Evolutionary conservation across 2,113 vertebrate species (phyloP).

Genomic region (Misgurnus anguillicaudatus): DNA sequence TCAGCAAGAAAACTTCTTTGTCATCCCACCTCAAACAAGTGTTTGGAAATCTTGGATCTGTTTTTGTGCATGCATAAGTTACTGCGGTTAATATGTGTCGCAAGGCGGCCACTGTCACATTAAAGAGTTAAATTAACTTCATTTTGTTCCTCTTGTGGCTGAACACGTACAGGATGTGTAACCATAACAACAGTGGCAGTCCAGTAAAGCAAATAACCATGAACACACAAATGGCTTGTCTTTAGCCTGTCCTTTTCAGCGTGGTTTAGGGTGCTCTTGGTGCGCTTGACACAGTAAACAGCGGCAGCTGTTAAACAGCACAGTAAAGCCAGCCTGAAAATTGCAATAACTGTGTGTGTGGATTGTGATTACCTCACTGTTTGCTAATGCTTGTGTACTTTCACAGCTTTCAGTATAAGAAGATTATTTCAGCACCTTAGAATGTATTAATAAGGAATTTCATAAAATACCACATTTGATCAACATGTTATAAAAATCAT

Average conservation of each 20-base stretch:
- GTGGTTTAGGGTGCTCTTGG: constrained; percentile 28
- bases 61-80: background rate
- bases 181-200: constrained; percentile 53
- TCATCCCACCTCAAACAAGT: background rate
- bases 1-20: background rate
- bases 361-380: constrained; percentile 28
- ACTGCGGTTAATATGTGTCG: background rate
- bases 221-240: constrained; percentile 38
- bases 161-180: constrained; percentile 54
- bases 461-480: background rate
- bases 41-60: background rate
- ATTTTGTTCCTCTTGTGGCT: constrained; percentile 38
- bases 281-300: constrained; percentile 47
- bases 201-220: constrained; percentile 55
- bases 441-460: background rate
- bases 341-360: constrained; percentile 23
- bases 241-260: constrained; percentile 36
- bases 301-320: constrained; percentile 46
- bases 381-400: constrained; percentile 27
- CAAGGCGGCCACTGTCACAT: background rate
- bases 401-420: background rate
- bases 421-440: constrained; percentile 5
- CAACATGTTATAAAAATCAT: background rate
- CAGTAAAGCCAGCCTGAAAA: constrained; percentile 19
- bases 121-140: constrained; percentile 40